Base-by-base conservation (phyloP, 1,140 invertebrate genomes). In the Cyrtorhinus lividipennis region DNA sequence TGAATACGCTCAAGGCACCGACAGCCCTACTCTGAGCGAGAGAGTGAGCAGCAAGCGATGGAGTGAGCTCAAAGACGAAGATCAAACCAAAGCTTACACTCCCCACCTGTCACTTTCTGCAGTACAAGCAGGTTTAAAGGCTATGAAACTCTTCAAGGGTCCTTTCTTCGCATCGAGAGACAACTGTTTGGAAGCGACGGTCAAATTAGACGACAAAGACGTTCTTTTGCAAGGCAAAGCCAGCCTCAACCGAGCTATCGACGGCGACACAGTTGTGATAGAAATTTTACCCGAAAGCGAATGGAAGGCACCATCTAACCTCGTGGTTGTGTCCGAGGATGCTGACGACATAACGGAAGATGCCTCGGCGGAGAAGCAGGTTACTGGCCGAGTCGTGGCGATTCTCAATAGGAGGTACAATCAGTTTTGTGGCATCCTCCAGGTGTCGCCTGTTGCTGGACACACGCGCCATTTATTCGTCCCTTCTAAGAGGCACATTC, bases 331-430 rank as follows among this genome's bases (percentile, higher is more conserved):
- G 72, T 46, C 15, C 45, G 60, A 66, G 25, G 65, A 63, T 3
- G 30, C 58, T 12, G 62, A 65, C 22, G 64, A 65, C 8, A 26
- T 56, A 23, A 30, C 30, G 15, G 84, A 87, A 68, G 75, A 81
- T 57, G 74, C 80, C 58, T 71, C 74, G 59, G 72, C 68, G 56
- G 73, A 83, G 66, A 77, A 75, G 61, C 82, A 78, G 70, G 91
- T 89, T 20, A 96, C 90, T 3, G 95, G 89, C 0, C 80, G 80
- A 71, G 83, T 99, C 64, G 93, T 99, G 56, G 95, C 92, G 18
- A 95, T 99, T 66, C 90, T 99, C 56, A 83, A 88, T 65, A 80
- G 96, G 66, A 98, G 98, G 72, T 98, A 95, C 94, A 77, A 93
- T 26, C 91, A 93, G 67, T 95, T 94, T 74, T 98, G 95, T 79